Base-by-base conservation (phyloP, 1,140 invertebrate species). In the Microvelia longipes region DNA sequence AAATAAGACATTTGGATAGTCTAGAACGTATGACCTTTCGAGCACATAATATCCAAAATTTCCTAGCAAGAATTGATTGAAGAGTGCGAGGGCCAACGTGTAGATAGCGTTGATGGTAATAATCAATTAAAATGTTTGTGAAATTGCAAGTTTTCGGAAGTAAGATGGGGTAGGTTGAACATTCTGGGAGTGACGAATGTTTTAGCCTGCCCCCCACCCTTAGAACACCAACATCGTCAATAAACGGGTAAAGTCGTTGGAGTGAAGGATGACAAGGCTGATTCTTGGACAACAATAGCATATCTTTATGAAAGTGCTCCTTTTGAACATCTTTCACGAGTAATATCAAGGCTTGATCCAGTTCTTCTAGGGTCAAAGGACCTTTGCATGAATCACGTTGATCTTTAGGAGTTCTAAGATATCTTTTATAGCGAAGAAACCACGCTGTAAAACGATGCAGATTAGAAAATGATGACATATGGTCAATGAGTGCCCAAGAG, bases 131-230 rank as follows among this genome's bases (percentile, higher is more conserved):
- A 2, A 76, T 30, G 0, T 68, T 60, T 13, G 72, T 73, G 2
- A 77, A 29, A 26, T 69, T 63, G 19, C n/a, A 28, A 63, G 78
- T 76, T 19, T 60, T 60, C 19, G 35, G 19, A 1, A 82, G 73
- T 28, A 83, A 75, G 0, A 80, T 75, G 0, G 80, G 81, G 74
- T 82, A 78, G 66, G 80, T 81, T 30, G 73, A 73, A 0, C 76
- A 69, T 68, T 74, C 67, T 1, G 73, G 64, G 1, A 82, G 29
- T n/a, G 73, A 67, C 5, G 78, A 67, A 50, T 77, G 63, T 1
- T 68, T 5, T 11, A 81, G 66, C 50, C 79, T 71, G 5, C 80
- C 79, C 11, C 80, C 78, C 11, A 81, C 80, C 50, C 79, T 72
- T 2, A 81, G 13, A 0, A 81, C 1, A 60, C 74, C 75, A 5